Evolutionary conservation across 53 echinoderm and acorn worm species (phyloP).

Genomic region (Holothuria leucospilota): DNA sequence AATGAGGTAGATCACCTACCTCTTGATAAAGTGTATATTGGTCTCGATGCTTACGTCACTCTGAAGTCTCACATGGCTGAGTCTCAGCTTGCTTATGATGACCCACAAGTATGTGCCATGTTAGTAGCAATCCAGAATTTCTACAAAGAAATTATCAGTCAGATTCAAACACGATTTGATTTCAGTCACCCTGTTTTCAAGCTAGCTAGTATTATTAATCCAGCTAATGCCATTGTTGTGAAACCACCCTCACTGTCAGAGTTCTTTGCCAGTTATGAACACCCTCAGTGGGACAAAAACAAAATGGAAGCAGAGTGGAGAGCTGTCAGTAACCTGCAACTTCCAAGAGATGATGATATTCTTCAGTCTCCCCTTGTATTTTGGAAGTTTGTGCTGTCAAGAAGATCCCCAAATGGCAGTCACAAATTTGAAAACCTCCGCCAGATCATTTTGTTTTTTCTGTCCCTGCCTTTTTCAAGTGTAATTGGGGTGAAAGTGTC

Average conservation of each 20-base stretch:
- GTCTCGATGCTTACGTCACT: constrained; percentile 21
- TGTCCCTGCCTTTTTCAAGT: constrained; percentile 24
- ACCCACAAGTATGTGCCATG: background rate
- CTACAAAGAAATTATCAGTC: constrained; percentile 19
- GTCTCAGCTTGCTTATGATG: background rate
- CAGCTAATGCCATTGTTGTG: constrained; percentile 13
- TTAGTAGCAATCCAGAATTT: constrained; percentile 3
- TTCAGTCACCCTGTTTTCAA: constrained; percentile 41
- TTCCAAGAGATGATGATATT: background rate
- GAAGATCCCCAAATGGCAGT: background rate
- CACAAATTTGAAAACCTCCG: constrained; percentile 20
- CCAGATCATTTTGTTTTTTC: constrained; percentile 13
- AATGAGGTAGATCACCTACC: background rate
- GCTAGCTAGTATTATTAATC: constrained; percentile 35
- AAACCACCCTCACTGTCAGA: constrained; percentile 16
- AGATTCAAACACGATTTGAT: constrained; percentile 40
- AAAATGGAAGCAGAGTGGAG: constrained; percentile 38
- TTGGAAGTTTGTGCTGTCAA: constrained; percentile 30
- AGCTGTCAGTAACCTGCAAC: constrained; percentile 10
- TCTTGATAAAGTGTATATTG: constrained; percentile 24
- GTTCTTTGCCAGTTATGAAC: constrained; percentile 33
- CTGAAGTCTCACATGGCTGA: background rate
- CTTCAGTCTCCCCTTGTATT: constrained; percentile 28
- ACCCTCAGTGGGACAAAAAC: constrained; percentile 39
- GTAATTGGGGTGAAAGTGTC: constrained; percentile 9